Evolutionary conservation across 1,140 invertebrate species (phyloP).

Genomic region (Leptinotarsa lineolata): DNA sequence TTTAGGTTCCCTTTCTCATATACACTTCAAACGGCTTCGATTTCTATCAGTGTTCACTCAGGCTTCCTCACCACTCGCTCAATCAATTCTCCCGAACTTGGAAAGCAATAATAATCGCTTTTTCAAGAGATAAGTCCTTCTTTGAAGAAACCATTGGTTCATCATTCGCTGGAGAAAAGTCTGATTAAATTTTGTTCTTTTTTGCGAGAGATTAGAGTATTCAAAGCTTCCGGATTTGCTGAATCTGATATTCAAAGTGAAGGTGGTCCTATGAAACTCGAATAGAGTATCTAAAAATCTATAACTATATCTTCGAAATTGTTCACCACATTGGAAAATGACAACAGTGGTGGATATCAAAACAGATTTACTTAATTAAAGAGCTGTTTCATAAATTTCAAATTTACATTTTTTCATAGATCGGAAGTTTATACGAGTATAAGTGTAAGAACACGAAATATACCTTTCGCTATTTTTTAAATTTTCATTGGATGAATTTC

Average conservation of each 20-base stretch:
- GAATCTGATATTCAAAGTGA: conserved; percentile 9
- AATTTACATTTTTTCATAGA: too few species aligned
- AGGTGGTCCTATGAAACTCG: too few species aligned
- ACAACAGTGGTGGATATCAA: too few species aligned
- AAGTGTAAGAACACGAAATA: too few species aligned
- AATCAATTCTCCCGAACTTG: conserved; percentile 35
- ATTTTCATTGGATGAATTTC: too few species aligned
- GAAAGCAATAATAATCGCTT: conserved; percentile 32
- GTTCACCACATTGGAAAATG: too few species aligned
- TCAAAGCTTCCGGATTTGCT: conserved; percentile 15
- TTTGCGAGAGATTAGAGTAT: conserved; percentile 27
- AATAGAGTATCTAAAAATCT: too few species aligned
- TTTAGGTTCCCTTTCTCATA: conserved; percentile 9
- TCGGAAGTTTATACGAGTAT: too few species aligned
- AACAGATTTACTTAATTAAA: too few species aligned
- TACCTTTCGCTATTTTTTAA: too few species aligned
- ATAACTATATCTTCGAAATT: too few species aligned
- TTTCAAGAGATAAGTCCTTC: conserved; percentile 36
- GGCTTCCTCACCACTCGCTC: conserved; percentile 35
- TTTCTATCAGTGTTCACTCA: conserved; percentile 35
- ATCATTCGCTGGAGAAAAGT: conserved; percentile 25
- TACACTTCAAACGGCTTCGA: conserved; percentile 35
- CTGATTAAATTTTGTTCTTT: conserved; percentile 40
- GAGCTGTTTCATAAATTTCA: too few species aligned
- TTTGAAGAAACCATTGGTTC: conserved; percentile 34